Conservation (phyloP, 2,797 vertebrate species). For the Melanotaenia pygmaea region DNA sequence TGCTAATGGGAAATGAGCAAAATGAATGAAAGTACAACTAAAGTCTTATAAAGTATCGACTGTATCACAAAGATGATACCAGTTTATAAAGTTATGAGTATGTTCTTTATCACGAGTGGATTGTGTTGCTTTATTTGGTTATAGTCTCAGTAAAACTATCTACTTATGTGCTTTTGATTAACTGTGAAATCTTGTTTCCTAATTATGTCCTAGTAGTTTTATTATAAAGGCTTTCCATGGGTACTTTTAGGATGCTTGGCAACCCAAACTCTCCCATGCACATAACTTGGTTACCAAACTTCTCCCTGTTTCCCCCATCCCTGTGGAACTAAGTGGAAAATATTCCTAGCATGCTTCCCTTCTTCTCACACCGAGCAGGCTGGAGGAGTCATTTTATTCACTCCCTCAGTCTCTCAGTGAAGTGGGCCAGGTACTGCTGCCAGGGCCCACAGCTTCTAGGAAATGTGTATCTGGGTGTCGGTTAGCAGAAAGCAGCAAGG, state of each 20-base stretch:
- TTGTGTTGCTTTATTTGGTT: conserved; percentile 2
- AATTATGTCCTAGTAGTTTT: conserved; percentile 41
- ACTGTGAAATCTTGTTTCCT: conserved; percentile 34
- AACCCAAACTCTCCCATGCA: conserved; percentile 37
- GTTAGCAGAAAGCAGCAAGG: conserved; percentile 20
- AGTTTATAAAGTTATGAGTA: background rate
- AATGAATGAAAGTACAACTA: background rate
- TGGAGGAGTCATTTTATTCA: conserved; percentile 56
- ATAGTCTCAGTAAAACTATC: conserved; percentile 7
- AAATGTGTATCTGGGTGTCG: conserved; percentile 38
- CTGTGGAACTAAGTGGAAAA: conserved; percentile 68
- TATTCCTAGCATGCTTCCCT: conserved; percentile 65
- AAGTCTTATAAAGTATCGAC: background rate
- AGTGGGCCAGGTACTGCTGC: conserved; percentile 44
- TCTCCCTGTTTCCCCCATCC: conserved; percentile 32
- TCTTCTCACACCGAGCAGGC: conserved; percentile 50
- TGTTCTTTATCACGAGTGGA: background rate
- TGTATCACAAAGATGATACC: background rate
- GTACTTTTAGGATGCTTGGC: conserved; percentile 50
- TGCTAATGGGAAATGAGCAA: background rate
- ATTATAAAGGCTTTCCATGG: conserved; percentile 42
- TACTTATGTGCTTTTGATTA: conserved; percentile 32
- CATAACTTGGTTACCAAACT: conserved; percentile 48
- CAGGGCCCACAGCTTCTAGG: conserved; percentile 34
- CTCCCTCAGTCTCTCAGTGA: conserved; percentile 35